These are phyloP conservation scores for Macroglossus sobrinus DNA, from an alignment of 2,113 vertebrate genomes.

Conservation along the genomic window DNA sequence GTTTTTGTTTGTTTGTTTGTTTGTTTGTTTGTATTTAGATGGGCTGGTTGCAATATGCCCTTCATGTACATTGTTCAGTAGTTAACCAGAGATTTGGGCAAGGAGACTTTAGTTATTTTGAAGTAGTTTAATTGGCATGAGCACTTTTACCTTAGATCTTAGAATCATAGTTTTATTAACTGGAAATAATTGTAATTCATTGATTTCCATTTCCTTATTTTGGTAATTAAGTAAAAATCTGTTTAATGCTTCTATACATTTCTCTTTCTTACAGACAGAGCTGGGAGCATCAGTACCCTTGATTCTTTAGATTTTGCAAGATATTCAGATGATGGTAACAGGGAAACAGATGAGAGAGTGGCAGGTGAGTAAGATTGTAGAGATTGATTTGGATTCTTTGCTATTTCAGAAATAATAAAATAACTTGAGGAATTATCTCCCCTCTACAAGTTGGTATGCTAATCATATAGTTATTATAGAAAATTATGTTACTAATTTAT, in stretches of 20 bases:
- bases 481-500: neutral
- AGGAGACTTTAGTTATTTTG: neutral
- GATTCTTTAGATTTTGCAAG: constrained; percentile 99
- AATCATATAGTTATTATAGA: neutral
- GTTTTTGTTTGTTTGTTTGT: neutral
- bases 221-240: constrained; percentile 39
- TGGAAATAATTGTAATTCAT: neutral
- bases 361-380: constrained; percentile 88
- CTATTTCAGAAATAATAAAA: constrained; percentile 16
- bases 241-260: neutral
- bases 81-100: neutral
- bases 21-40: neutral
- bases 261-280: constrained; percentile 87
- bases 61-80: neutral
- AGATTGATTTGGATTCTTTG: constrained; percentile 5
- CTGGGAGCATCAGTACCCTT: constrained; percentile 98
- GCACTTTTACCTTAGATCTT: neutral
- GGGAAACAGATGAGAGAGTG: constrained; percentile 95
- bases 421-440: constrained; percentile 11
- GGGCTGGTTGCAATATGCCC: neutral
- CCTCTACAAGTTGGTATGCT: neutral
- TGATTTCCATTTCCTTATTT: neutral
- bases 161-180: constrained; percentile 37
- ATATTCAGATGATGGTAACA: constrained; percentile 98
- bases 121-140: neutral